Conservation (phyloP, 2,888 invertebrate genomes). For the Agrotis clavis region DNA sequence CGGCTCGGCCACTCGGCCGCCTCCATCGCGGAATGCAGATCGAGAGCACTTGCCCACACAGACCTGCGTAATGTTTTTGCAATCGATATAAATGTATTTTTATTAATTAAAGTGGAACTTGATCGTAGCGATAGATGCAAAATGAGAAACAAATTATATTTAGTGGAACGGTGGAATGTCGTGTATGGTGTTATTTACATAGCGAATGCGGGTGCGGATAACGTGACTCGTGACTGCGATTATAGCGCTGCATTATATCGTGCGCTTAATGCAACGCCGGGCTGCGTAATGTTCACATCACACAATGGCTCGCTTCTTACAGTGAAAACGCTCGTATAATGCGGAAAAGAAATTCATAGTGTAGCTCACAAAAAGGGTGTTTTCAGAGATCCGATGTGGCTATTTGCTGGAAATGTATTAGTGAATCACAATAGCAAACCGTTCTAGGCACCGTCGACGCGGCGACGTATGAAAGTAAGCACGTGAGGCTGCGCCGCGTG, state of each 20-base stretch:
- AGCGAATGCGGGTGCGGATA: conserved; percentile 81
- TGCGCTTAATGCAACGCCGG: conserved; percentile 82
- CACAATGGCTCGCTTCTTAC: conserved; percentile 78
- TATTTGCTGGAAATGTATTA: conserved; percentile 28
- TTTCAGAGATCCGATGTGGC: conserved; percentile 35
- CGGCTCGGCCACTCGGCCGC: conserved; percentile 33
- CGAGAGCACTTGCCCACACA: conserved; percentile 69
- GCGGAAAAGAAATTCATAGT: conserved; percentile 77
- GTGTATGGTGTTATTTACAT: conserved; percentile 83
- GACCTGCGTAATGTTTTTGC: conserved; percentile 71
- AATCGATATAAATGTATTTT: conserved; percentile 69
- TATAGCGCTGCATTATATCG: conserved; percentile 82
- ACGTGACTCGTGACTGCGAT: conserved; percentile 84
- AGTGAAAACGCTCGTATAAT: conserved; percentile 79
- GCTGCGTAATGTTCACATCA: conserved; percentile 82
- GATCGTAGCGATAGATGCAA: conserved; percentile 66
- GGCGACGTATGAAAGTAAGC: conserved; percentile 75
- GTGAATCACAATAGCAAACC: conserved; percentile 16
- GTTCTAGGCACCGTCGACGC: conserved; percentile 45
- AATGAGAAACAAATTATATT: conserved; percentile 75
- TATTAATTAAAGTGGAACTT: conserved; percentile 68
- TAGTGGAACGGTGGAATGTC: conserved; percentile 74
- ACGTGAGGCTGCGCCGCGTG: conserved; percentile 63
- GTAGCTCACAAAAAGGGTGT: conserved; percentile 66
- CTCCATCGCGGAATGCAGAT: conserved; percentile 64